Conservation (phyloP, 2,888 invertebrate species). For the Archaeoteleia sp. region DNA sequence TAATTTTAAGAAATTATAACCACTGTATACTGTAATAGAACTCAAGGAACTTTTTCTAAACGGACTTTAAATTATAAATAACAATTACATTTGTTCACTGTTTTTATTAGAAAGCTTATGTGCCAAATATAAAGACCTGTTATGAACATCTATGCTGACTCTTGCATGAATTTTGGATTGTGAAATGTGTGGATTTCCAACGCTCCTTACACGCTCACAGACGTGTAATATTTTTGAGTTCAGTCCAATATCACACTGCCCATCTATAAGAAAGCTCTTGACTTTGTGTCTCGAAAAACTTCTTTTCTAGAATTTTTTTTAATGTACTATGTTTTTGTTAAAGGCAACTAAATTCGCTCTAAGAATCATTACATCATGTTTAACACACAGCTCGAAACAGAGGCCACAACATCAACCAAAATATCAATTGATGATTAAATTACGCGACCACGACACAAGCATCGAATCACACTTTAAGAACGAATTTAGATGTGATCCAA, state of each 20-base stretch:
- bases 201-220: constrained; percentile 5
- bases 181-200: constrained; percentile 10
- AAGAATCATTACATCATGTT: constrained; percentile 1
- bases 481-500: constrained; percentile 4
- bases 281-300: constrained; percentile 27
- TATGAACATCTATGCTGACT: constrained; percentile 3
- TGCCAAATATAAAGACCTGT: no score
- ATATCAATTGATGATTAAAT: no score
- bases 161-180: constrained; percentile 14
- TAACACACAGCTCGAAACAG: constrained; percentile 1
- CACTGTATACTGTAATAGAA: no score
- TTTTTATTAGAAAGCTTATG: no score
- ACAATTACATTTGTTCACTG: no score
- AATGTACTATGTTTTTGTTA: constrained; percentile 5
- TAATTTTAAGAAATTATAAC: not conserved
- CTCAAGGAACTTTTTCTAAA: no score
- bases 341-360: not conserved
- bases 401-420: not conserved
- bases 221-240: constrained; percentile 12
- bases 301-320: constrained; percentile 29
- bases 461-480: not conserved
- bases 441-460: not conserved
- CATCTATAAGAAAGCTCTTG: constrained; percentile 35
- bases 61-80: no score
- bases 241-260: constrained; percentile 40